phyloP scores from a whole-genome alignment of 2,888 invertebrate species.

The Capitulum mitella region DNA sequence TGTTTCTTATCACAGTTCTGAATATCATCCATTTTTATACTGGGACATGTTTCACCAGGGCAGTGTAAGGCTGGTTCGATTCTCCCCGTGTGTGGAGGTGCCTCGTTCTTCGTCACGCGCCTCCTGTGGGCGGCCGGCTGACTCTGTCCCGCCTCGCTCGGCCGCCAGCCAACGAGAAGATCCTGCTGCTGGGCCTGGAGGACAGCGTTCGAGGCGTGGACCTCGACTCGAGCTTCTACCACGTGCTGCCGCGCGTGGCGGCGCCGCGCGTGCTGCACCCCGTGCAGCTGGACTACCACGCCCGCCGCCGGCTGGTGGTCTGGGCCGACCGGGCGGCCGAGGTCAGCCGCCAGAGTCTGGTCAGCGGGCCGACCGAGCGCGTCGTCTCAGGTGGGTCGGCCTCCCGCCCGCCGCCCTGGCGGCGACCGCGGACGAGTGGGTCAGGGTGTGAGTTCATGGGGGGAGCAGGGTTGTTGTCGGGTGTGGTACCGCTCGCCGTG shows the following conservation, averaged over 20 bases:
- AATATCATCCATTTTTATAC: too few relatives aligned
- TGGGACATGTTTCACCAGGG: too few relatives aligned
- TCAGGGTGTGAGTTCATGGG: background rate
- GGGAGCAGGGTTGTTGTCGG: too few relatives aligned
- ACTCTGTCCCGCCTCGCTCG: too few relatives aligned
- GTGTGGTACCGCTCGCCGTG: too few relatives aligned
- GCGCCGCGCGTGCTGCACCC: slow-evolving; percentile 62
- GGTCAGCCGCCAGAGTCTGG: slow-evolving; percentile 59
- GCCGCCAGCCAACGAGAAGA: slow-evolving; percentile 61
- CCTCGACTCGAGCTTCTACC: slow-evolving; percentile 62
- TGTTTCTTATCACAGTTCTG: too few relatives aligned
- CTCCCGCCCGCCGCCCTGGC: too few relatives aligned
- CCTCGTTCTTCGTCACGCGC: too few relatives aligned
- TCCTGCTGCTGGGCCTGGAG: slow-evolving; percentile 64
- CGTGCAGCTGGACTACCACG: slow-evolving; percentile 60
- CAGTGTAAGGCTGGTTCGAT: too few relatives aligned
- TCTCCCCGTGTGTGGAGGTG: too few relatives aligned
- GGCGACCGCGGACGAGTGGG: background rate
- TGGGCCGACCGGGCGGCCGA: slow-evolving; percentile 73
- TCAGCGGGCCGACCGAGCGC: slow-evolving; percentile 60
- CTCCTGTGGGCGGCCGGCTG: too few relatives aligned
- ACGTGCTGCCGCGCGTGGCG: slow-evolving; percentile 73
- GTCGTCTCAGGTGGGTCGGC: slow-evolving; percentile 48
- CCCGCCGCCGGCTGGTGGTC: slow-evolving; percentile 59
- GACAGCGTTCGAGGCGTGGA: slow-evolving; percentile 79